Conservation (phyloP, 2,113 vertebrate species). For the Mastomys natalensis region DNA sequence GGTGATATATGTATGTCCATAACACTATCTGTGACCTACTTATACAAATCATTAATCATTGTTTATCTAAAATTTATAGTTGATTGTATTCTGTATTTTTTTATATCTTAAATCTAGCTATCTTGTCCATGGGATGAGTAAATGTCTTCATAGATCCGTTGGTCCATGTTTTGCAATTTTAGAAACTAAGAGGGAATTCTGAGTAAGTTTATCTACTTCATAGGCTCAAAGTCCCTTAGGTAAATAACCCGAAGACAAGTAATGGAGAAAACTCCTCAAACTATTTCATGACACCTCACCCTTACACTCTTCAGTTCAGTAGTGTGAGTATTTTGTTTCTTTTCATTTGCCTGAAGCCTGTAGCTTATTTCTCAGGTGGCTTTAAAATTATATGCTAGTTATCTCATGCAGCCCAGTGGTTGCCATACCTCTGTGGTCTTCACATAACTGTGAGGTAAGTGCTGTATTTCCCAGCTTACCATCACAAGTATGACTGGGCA, state of each 20-base stretch:
- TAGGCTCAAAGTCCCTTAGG: background rate
- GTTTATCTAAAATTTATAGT: constrained; percentile 57
- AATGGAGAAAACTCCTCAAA: background rate
- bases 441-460: background rate
- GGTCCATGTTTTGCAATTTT: constrained; percentile 26
- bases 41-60: constrained; percentile 21
- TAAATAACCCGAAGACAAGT: background rate
- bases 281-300: background rate
- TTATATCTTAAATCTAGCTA: background rate
- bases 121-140: background rate
- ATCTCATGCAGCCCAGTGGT: background rate
- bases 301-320: constrained; percentile 11
- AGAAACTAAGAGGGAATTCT: constrained; percentile 36
- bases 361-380: constrained; percentile 19
- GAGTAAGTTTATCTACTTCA: background rate
- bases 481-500: background rate
- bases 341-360: constrained; percentile 37
- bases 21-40: background rate
- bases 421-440: constrained; percentile 44
- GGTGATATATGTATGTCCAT: background rate
- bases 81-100: constrained; percentile 43
- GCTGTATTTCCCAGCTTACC: constrained; percentile 13
- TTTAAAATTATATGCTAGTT: constrained; percentile 59
- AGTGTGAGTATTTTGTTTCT: constrained; percentile 28
- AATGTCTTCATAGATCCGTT: constrained; percentile 16